Conservation (phyloP, 2,113 vertebrate species). For the Condylura cristata region DNA sequence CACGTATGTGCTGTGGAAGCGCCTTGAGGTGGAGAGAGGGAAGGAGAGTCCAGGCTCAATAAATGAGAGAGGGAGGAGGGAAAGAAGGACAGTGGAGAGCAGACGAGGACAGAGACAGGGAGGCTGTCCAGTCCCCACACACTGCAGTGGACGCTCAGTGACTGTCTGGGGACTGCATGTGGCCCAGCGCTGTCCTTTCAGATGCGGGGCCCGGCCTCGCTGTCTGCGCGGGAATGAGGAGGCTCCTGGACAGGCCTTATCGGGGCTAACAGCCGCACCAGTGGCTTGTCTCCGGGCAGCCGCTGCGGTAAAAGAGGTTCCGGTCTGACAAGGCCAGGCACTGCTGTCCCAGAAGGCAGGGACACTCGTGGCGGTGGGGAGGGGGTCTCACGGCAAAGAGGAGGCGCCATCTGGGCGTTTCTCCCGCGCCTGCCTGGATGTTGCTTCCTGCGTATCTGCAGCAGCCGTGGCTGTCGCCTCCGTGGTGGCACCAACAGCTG, state of each 20-base stretch:
- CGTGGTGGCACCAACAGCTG: fast-evolving
- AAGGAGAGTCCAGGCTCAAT: neutral
- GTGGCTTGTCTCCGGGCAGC: neutral
- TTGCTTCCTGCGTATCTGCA: too few relatives aligned
- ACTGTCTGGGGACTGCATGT: fast-evolving
- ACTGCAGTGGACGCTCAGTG: fast-evolving
- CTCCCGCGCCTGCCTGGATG: fast-evolving
- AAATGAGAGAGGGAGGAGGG: neutral
- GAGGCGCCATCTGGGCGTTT: too few relatives aligned
- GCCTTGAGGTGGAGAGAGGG: neutral
- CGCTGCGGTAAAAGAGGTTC: neutral
- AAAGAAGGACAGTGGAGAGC: too few relatives aligned
- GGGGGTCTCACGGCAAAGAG: neutral
- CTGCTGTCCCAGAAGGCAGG: too few relatives aligned
- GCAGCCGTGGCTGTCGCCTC: fast-evolving
- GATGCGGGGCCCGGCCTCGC: too few relatives aligned
- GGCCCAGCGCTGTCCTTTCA: neutral
- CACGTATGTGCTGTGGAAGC: neutral
- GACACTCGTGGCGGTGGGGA: too few relatives aligned
- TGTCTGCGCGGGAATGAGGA: neutral
- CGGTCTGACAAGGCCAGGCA: neutral
- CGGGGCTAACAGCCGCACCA: neutral
- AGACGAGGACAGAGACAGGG: fast-evolving
- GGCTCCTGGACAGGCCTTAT: neutral
- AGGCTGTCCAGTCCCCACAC: neutral